Base-by-base conservation (phyloP, 2,888 invertebrate species). In the Cantharis rustica region DNA sequence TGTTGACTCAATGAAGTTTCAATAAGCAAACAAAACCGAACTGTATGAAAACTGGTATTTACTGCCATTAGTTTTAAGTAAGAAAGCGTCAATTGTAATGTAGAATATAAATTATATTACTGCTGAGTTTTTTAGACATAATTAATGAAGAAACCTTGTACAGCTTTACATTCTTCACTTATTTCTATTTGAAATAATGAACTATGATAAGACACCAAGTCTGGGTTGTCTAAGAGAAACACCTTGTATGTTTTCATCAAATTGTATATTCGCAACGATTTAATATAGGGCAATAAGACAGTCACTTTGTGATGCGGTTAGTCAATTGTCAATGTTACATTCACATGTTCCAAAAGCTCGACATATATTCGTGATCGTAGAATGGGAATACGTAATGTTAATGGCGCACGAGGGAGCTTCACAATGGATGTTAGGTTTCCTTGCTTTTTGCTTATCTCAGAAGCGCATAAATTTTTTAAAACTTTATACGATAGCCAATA, bases 371-470 rank as follows among this genome's bases (percentile, higher is more conserved):
- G 63, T 61, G 69, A 74, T 74, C 70, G 69, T 10, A 63, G 74
- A 75, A 47, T 64, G 61, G 26, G 75, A 75, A 75, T 75, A 75
- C 75, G 31, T 75, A 75, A 75, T 75, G 75, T 75, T 70, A 75
- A 75, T 71, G 71, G 64, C 26, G 16, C 70, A 75, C 75, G 66
- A 75, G 75, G 75, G 75, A 75, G 47, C 62, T 69, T 69, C 69
- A 70, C 74, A 74, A 74, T 74, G 63, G 69, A 74, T 63, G 74
- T 69, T 74, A 62, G 74, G 64, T 70, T 73, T 73, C 68, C 70
- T 63, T 74, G 26, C 74, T 69, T 71, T 74, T 74, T 74, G 74
- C 70, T 74, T 70, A 74, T 20, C 68, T 27, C 69, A 69, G 73
- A 69, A 68, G 73, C 68, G 73, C 73, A 73, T 73, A 73, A 73